A percentile compares a stretch with the other conserved stretches of the same genome.
Evolutionary conservation across 2,888 invertebrate genomes (phyloP).

Genomic region (Sarcophaga variegata): DNA sequence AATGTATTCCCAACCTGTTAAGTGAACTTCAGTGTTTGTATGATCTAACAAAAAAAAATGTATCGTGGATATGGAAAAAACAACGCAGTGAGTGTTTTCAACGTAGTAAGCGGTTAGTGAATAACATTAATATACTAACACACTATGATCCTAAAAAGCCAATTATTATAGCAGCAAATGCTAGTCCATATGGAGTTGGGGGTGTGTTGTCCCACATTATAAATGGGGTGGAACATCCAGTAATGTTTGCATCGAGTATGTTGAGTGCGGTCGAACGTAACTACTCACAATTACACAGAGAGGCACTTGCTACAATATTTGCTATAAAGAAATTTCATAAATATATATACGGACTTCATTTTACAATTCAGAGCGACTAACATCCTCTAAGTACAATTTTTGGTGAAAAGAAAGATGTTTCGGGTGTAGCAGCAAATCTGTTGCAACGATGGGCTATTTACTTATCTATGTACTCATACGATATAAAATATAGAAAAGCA

Average conservation of each 20-base stretch:
- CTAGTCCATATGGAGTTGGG: conserved; percentile 50
- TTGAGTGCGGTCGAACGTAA: conserved; percentile 47
- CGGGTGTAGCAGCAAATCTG: conserved; percentile 2
- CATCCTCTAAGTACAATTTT: conserved; percentile 22
- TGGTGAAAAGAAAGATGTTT: conserved; percentile 38
- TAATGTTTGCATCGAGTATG: conserved; percentile 55
- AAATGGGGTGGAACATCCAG: conserved; percentile 55
- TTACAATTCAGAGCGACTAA: conserved; percentile 16
- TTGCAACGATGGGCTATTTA: conserved; percentile 18
- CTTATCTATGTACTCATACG: conserved; percentile 53
- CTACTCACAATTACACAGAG: conserved; percentile 43
- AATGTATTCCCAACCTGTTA: conserved; percentile 63
- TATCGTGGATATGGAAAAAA: conserved; percentile 45
- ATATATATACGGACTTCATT: conserved; percentile 9
- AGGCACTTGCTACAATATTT: conserved; percentile 21
- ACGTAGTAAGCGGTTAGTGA: conserved; percentile 50
- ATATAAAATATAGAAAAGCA: conserved; percentile 55
- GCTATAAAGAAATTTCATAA: conserved; percentile 32
- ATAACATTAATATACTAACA: conserved; percentile 37
- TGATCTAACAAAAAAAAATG: conserved; percentile 46
- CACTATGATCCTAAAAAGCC: conserved; percentile 42
- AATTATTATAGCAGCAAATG: conserved; percentile 22
- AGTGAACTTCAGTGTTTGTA: conserved; percentile 42
- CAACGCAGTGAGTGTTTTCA: conserved; percentile 42
- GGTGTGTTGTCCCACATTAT: conserved; percentile 54